phyloP scores from a whole-genome alignment of 2,113 vertebrate species.

The Miniopterus natalensis region DNA sequence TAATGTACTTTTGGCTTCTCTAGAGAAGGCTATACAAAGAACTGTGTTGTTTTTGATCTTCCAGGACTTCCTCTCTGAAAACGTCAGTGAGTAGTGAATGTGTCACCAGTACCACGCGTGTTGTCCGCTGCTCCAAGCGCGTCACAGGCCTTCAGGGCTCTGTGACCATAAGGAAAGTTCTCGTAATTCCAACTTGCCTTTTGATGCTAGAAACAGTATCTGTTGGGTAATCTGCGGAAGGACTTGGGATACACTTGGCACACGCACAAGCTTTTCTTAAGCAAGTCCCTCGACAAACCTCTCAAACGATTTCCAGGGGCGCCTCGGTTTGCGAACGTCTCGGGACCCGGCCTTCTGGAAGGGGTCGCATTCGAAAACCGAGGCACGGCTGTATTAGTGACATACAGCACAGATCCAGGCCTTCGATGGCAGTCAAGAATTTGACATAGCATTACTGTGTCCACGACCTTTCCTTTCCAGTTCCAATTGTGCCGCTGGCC shows the following conservation, averaged over 20 bases:
- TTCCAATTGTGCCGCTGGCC: neutral
- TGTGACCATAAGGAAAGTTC: neutral
- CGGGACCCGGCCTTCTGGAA: no score
- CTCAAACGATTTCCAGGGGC: neutral
- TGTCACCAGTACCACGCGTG: neutral
- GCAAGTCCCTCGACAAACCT: neutral
- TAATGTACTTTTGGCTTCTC: neutral
- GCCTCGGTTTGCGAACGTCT: no score
- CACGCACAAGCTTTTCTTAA: neutral
- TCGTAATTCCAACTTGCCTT: neutral
- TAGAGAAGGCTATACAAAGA: neutral
- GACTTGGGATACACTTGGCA: neutral
- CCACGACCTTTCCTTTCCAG: neutral
- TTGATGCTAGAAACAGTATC: conserved; percentile 8
- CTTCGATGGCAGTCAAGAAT: neutral
- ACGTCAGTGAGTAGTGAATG: neutral
- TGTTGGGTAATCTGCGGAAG: neutral
- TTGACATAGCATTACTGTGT: neutral
- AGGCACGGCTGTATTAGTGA: neutral
- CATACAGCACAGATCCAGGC: neutral
- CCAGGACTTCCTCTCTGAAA: conserved; percentile 3
- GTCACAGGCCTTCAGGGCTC: neutral
- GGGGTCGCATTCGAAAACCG: no score
- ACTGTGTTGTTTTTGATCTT: neutral
- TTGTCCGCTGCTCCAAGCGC: neutral